Evolutionary conservation across 2,797 vertebrate genomes (phyloP).

Genomic region (Setipinna tenuifilis): DNA sequence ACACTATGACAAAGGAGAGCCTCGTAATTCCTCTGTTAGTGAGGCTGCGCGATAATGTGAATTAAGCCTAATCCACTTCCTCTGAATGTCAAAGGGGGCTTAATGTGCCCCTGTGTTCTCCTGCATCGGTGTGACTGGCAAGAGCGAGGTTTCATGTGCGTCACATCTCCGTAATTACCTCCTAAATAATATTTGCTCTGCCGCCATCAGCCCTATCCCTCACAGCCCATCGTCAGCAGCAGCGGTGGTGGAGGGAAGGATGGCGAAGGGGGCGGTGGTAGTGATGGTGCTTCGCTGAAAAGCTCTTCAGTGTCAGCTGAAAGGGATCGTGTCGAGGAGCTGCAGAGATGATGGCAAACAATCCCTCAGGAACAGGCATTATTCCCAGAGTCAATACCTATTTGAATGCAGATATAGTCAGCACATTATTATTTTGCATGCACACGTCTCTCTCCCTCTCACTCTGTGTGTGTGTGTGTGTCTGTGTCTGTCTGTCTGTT

Average conservation of each 20-base stretch:
- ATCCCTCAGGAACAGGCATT: background rate
- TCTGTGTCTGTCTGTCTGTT: background rate
- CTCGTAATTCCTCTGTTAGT: background rate
- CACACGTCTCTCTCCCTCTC: background rate
- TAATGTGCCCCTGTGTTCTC: constrained; percentile 8
- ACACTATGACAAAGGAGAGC: background rate
- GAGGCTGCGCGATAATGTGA: background rate
- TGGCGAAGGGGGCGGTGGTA: no score
- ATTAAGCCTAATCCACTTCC: background rate
- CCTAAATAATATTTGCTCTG: constrained; percentile 14
- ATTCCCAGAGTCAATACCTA: background rate
- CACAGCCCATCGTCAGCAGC: background rate
- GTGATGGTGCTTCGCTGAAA: background rate
- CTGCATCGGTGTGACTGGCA: background rate
- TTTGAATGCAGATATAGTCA: constrained; percentile 5
- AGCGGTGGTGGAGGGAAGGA: no score
- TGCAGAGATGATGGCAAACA: background rate
- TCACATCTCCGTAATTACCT: background rate
- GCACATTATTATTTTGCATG: background rate
- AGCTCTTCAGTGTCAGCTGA: constrained; percentile 19
- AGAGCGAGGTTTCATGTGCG: background rate
- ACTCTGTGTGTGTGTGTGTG: background rate
- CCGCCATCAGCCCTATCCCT: background rate
- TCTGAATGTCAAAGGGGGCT: constrained; percentile 17
- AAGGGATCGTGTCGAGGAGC: background rate